Evolutionary conservation across 2,888 invertebrate genomes (phyloP).

Genomic region (Drosophila atroscutellata): DNA sequence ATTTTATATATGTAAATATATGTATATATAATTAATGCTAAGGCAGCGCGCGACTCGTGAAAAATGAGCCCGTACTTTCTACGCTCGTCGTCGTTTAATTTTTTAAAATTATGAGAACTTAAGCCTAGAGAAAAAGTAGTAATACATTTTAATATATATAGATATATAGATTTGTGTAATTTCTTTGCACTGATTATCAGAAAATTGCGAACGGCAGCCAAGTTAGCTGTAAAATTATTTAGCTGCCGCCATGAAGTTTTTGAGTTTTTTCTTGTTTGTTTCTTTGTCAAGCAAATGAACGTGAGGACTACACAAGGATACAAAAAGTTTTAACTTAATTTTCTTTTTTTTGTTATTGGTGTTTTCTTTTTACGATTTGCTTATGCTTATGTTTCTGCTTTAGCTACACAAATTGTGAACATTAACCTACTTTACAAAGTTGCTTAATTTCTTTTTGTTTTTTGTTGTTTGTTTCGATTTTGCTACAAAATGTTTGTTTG

Average conservation of each 20-base stretch:
- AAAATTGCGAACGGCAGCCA: slow-evolving; percentile 52
- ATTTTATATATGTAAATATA: slow-evolving; percentile 33
- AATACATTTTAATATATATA: slow-evolving; percentile 57
- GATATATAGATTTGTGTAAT: slow-evolving; percentile 49
- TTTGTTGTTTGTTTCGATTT: slow-evolving; percentile 32
- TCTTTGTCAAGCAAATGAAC: slow-evolving; percentile 30
- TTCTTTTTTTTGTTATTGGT: slow-evolving; percentile 4
- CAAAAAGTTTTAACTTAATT: slow-evolving; percentile 42
- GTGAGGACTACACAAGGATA: slow-evolving; percentile 41
- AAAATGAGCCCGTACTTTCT: slow-evolving; percentile 54
- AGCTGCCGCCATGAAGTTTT: slow-evolving; percentile 58
- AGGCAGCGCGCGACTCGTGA: slow-evolving; percentile 48
- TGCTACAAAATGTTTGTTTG: slow-evolving; percentile 46
- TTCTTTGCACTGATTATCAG: slow-evolving; percentile 75
- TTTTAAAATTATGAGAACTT: slow-evolving; percentile 67
- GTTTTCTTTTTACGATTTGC: slow-evolving; percentile 9
- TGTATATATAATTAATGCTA: slow-evolving; percentile 57
- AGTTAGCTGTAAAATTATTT: slow-evolving; percentile 28
- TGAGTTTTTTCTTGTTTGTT: slow-evolving; percentile 10
- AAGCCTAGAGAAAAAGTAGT: slow-evolving; percentile 68
- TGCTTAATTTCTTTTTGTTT: slow-evolving; percentile 32
- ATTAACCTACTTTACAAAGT: slow-evolving; percentile 68
- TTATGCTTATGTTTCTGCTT: slow-evolving; percentile 21
- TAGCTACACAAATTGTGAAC: slow-evolving; percentile 45
- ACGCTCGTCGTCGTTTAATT: slow-evolving; percentile 36